Evolutionary conservation across 2,113 vertebrate species (phyloP).

Genomic region (Galemys pyrenaicus): DNA sequence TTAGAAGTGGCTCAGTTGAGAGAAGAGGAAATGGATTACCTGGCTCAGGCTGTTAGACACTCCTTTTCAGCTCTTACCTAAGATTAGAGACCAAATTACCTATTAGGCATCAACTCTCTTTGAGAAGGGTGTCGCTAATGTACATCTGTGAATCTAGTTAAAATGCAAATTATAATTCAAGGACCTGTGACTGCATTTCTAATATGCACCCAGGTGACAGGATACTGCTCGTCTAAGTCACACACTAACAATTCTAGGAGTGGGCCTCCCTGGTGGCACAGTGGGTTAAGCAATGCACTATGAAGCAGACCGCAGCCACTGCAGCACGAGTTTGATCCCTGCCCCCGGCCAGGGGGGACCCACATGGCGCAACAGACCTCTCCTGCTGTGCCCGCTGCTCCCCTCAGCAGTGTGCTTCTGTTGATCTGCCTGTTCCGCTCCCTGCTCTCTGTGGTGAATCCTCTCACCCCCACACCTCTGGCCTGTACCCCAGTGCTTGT

Average conservation of each 20-base stretch:
- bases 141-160: neutral
- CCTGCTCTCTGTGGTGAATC: no score
- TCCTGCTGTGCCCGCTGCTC: no score
- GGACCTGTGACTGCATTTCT: neutral
- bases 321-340: no score
- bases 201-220: neutral
- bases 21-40: neutral
- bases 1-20: neutral
- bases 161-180: neutral
- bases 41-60: neutral
- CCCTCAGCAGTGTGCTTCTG: no score
- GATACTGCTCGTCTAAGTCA: neutral
- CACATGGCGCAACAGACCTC: no score
- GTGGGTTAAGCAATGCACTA: no score
- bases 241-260: neutral
- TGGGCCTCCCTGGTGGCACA: no score
- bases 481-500: no score
- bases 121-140: neutral
- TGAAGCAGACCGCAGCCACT: no score
- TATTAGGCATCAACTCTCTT: neutral
- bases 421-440: no score
- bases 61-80: conserved; percentile 1
- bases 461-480: no score
- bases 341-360: no score
- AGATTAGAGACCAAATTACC: neutral